Evolutionary conservation across 1,140 invertebrate species (phyloP).

Genomic region (Carposina sasakii): DNA sequence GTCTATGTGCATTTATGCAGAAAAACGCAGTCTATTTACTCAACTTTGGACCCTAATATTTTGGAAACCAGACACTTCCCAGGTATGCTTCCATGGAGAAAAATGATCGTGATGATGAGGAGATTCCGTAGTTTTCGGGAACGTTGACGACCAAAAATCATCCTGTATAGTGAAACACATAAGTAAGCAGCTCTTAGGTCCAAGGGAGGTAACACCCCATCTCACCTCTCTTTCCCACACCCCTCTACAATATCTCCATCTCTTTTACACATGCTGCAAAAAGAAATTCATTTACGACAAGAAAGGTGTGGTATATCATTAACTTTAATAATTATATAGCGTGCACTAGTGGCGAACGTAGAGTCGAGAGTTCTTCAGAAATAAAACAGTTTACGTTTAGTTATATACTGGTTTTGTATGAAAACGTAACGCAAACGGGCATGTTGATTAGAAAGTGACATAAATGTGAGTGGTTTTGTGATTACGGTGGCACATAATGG

Average conservation of each 20-base stretch:
- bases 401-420: background rate
- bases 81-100: no score
- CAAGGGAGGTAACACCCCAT: slow-evolving; percentile 42
- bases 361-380: no score
- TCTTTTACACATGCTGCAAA: slow-evolving; percentile 30
- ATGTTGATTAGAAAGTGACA: slow-evolving; percentile 13
- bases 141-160: no score
- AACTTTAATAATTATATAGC: slow-evolving; percentile 67
- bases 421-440: slow-evolving; percentile 21
- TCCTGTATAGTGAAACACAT: no score
- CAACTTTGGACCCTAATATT: no score
- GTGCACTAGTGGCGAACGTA: slow-evolving; percentile 24
- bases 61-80: no score
- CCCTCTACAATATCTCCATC: slow-evolving; percentile 7
- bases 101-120: no score
- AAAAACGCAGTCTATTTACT: no score
- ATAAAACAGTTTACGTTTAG: no score
- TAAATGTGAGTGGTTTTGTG: slow-evolving; percentile 44
- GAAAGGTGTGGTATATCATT: slow-evolving; percentile 66
- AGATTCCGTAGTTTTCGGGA: no score
- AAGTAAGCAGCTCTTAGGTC: no score
- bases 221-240: slow-evolving; percentile 26
- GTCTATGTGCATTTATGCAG: no score
- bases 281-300: slow-evolving; percentile 54
- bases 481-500: slow-evolving; percentile 64